Percentiles rank a stretch among this genome's conserved stretches.
Evolutionary conservation across 2,113 vertebrate genomes (phyloP).

Genomic region (Melozone crissalis): DNA sequence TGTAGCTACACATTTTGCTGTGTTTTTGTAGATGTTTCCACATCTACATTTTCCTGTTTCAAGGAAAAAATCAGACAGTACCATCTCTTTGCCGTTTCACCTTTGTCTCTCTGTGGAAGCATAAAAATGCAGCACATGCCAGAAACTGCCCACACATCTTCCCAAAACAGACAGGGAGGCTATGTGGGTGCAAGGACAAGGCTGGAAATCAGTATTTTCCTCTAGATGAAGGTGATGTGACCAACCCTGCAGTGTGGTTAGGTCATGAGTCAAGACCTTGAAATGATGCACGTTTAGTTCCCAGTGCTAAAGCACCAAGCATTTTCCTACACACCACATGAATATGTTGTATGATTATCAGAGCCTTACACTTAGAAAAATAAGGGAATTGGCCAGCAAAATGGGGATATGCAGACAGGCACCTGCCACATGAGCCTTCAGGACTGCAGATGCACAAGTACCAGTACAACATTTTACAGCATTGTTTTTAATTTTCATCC

Average conservation of each 20-base stretch:
- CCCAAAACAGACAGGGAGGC: background rate
- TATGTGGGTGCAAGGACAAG: background rate
- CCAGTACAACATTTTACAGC: background rate
- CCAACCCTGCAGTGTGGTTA: background rate
- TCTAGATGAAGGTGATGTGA: background rate
- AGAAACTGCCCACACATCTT: background rate
- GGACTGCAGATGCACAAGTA: background rate
- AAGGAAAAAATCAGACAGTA: background rate
- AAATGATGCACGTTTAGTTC: accelerated
- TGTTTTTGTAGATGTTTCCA: too few relatives aligned
- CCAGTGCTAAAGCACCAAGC: background rate
- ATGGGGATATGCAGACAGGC: background rate
- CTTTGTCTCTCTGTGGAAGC: background rate
- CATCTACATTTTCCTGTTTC: background rate
- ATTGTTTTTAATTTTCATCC: background rate
- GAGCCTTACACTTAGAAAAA: background rate
- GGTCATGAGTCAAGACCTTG: background rate
- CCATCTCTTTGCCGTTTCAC: background rate
- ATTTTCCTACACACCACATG: background rate
- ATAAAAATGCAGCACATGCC: accelerated
- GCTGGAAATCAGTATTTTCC: background rate
- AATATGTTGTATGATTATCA: background rate
- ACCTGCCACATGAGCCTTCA: background rate
- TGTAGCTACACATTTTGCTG: background rate
- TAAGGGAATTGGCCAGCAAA: background rate